A percentile compares a stretch with the other conserved stretches of the same genome.
These are phyloP conservation scores for human DNA, from an alignment of 2,113 vertebrate species.

Conservation along the genomic window DNA sequence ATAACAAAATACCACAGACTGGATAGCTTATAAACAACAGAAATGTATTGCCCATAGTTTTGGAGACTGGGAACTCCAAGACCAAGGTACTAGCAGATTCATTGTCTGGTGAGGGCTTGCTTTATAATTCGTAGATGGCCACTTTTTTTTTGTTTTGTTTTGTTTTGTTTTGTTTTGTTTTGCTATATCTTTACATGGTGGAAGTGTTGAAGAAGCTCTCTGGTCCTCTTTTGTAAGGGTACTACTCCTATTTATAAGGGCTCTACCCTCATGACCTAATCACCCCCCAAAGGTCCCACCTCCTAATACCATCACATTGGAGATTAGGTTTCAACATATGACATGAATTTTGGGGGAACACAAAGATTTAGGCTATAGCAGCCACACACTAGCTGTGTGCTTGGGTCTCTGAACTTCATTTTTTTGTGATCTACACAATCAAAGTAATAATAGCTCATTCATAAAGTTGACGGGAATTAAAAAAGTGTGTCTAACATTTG, in stretches of 20 bases:
- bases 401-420: not conserved
- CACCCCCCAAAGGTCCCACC: not conserved
- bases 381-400: not conserved
- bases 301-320: not conserved
- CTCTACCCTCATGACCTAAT: not conserved
- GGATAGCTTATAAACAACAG: not conserved
- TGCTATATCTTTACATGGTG: not conserved
- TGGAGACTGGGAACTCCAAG: not conserved
- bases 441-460: not conserved
- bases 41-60: not conserved
- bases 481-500: not conserved
- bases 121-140: not conserved
- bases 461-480: not conserved
- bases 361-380: not conserved
- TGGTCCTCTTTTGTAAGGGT: not conserved
- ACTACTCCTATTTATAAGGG: not conserved
- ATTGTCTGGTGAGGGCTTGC: not conserved
- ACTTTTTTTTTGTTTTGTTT: not conserved
- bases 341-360: not conserved
- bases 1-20: not conserved
- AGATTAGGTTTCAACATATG: not conserved
- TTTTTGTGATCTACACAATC: conserved; percentile 19
- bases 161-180: too few relatives aligned
- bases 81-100: not conserved
- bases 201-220: not conserved